Percentiles rank a stretch among this genome's conserved stretches.
phyloP scores from a whole-genome alignment of 1,140 invertebrate genomes.

The Aphidius gifuensis region DNA sequence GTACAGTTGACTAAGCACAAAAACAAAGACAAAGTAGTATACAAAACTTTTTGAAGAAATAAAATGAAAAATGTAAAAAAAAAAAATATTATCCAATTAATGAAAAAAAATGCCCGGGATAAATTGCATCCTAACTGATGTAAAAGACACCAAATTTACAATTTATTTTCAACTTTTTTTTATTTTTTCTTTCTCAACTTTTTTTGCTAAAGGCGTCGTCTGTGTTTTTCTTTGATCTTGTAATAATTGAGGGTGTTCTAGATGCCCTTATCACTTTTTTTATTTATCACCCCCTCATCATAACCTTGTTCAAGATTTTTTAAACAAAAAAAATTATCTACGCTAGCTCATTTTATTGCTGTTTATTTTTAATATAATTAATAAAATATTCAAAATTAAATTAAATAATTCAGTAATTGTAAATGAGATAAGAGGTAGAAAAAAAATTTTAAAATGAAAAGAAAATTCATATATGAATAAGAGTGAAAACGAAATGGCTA shows the following conservation, averaged over 20 bases:
- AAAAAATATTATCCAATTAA: constrained; percentile 24
- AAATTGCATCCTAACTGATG: constrained; percentile 19
- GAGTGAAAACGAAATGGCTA: constrained; percentile 29
- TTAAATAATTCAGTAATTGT: neutral
- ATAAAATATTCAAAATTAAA: neutral
- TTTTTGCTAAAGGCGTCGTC: constrained; percentile 12
- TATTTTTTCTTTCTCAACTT: neutral
- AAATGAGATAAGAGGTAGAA: too few species aligned
- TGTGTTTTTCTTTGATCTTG: constrained; percentile 39
- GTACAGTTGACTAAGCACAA: neutral
- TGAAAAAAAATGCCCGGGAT: neutral
- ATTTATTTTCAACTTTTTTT: constrained; percentile 1
- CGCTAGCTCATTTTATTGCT: too few species aligned
- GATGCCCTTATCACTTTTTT: too few species aligned
- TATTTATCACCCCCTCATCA: neutral
- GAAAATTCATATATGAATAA: neutral
- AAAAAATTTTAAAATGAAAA: too few species aligned
- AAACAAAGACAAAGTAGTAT: neutral
- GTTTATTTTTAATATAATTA: neutral
- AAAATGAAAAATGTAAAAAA: constrained; percentile 12
- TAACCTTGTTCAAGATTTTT: neutral
- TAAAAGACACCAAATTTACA: constrained; percentile 15
- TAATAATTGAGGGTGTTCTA: constrained; percentile 38
- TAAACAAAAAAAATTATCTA: too few species aligned
- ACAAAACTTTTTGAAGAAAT: constrained; percentile 27